phyloP scores from a whole-genome alignment of 2,113 vertebrate genomes.

The Aphelocoma coerulescens region DNA sequence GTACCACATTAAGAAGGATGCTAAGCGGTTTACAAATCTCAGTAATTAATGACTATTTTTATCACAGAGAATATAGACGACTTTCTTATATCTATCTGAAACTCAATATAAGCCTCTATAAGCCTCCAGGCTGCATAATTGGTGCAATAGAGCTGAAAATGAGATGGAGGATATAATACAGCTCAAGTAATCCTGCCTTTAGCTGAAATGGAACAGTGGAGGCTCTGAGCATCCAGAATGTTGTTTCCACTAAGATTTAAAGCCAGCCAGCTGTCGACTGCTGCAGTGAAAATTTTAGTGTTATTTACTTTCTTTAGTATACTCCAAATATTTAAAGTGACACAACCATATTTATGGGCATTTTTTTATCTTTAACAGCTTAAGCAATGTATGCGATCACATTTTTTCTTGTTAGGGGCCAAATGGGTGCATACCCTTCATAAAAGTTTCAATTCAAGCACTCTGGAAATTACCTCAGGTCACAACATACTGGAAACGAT shows the following conservation, averaged over 20 bases:
- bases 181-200: conserved; percentile 69
- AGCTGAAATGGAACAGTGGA: conserved; percentile 65
- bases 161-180: conserved; percentile 72
- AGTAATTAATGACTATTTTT: conserved; percentile 80
- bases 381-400: background rate
- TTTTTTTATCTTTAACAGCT: conserved; percentile 22
- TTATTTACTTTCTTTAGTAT: conserved; percentile 47
- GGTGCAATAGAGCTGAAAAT: conserved; percentile 79
- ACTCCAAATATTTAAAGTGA: conserved; percentile 59
- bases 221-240: conserved; percentile 47
- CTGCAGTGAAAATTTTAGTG: conserved; percentile 3
- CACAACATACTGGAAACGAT: conserved; percentile 21
- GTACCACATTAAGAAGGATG: conserved; percentile 61
- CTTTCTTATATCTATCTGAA: conserved; percentile 69
- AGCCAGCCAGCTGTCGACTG: conserved; percentile 38
- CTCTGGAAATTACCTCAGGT: conserved; percentile 31
- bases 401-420: conserved; percentile 41
- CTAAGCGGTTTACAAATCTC: conserved; percentile 73
- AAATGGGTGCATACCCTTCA: conserved; percentile 5
- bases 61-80: conserved; percentile 72
- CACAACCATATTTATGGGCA: conserved; percentile 11
- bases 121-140: conserved; percentile 75
- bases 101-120: conserved; percentile 73
- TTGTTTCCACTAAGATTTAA: conserved; percentile 64
- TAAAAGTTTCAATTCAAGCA: conserved; percentile 50